A percentile compares a stretch with the other conserved stretches of the same genome.
phyloP scores from a whole-genome alignment of 2,113 vertebrate genomes.

The Sinocyclocheilus rhinocerous region DNA sequence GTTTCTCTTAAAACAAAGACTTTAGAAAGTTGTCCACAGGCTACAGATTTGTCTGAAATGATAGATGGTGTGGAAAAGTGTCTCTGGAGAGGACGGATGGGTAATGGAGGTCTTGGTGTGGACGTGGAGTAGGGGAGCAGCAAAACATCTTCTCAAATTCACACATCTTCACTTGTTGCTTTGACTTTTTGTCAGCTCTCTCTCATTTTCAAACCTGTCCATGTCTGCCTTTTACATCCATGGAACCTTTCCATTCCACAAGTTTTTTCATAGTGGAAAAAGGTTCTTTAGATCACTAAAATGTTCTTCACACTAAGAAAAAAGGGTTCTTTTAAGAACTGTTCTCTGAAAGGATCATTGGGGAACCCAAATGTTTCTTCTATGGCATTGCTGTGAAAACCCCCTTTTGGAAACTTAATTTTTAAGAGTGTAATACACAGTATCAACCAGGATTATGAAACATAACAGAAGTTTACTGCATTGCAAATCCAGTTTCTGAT shows the following conservation, averaged over 20 bases:
- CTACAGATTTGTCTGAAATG: not conserved
- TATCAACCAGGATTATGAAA: not conserved
- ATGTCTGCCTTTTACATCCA: too few species aligned
- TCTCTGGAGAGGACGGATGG: not conserved
- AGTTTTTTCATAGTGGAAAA: too few species aligned
- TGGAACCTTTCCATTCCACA: too few species aligned
- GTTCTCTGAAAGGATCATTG: too few species aligned
- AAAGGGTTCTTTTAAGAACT: too few species aligned
- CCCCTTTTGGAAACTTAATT: too few species aligned
- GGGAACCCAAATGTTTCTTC: too few species aligned
- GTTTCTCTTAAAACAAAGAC: conserved; percentile 3
- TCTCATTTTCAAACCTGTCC: not conserved
- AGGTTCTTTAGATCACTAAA: too few species aligned
- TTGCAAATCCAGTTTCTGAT: not conserved
- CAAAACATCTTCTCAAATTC: too few species aligned
- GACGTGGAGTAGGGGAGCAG: not conserved
- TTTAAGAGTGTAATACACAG: too few species aligned
- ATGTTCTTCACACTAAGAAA: too few species aligned
- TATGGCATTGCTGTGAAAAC: too few species aligned
- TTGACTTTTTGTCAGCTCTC: not conserved
- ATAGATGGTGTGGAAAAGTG: not conserved
- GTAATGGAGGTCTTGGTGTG: not conserved
- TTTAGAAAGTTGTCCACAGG: not conserved
- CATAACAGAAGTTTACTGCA: not conserved
- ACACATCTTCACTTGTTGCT: not conserved